phyloP scores from a whole-genome alignment of 2,888 invertebrate genomes.

The Dasysyrphus albostriatus region DNA sequence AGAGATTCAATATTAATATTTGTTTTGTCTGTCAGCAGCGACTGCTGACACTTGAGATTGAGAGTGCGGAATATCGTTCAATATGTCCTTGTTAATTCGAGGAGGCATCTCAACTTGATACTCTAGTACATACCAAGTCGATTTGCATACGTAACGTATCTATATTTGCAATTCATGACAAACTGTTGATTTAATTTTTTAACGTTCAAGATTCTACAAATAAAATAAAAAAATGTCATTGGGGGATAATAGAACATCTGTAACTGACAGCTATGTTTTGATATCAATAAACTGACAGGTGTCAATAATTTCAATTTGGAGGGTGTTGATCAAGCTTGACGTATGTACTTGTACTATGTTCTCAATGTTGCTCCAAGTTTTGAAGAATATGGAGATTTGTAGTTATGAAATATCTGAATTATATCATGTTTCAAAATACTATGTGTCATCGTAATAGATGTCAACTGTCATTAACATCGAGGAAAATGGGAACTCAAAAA shows the following conservation, averaged over 20 bases:
- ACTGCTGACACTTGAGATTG: slow-evolving; percentile 45
- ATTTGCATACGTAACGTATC: slow-evolving; percentile 1
- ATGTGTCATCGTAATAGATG: background rate
- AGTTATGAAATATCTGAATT: background rate
- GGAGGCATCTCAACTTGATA: background rate
- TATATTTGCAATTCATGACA: background rate
- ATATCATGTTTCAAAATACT: background rate
- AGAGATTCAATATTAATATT: slow-evolving; percentile 11
- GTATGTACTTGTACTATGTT: too few relatives aligned
- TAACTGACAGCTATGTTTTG: slow-evolving; percentile 10
- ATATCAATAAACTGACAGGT: slow-evolving; percentile 15
- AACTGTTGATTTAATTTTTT: slow-evolving; percentile 10
- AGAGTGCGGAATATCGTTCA: slow-evolving; percentile 49
- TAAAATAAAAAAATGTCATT: background rate
- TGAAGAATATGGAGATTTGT: background rate
- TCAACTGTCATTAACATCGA: slow-evolving; percentile 10
- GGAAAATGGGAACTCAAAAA: background rate
- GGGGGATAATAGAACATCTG: background rate
- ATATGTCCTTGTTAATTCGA: slow-evolving; percentile 37
- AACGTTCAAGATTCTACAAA: slow-evolving; percentile 1
- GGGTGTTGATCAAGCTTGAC: slow-evolving; percentile 56
- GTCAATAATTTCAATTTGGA: slow-evolving; percentile 63
- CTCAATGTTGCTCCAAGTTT: background rate
- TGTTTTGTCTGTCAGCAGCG: slow-evolving; percentile 6
- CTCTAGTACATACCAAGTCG: background rate